These are phyloP conservation scores for Hozukius guyotensis DNA, from an alignment of 2,797 vertebrate genomes.

Conservation along the genomic window DNA sequence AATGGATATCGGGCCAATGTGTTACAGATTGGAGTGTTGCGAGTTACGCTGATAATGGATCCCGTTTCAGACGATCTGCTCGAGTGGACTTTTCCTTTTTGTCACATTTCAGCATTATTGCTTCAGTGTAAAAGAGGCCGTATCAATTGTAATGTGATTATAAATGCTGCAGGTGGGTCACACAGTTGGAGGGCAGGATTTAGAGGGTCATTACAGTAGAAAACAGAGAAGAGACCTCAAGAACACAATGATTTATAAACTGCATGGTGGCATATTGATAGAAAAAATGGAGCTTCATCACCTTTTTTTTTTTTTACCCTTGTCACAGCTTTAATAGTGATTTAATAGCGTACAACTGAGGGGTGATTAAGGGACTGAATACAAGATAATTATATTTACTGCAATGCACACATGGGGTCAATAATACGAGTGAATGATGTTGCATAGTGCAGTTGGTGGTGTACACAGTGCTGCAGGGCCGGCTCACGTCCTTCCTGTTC, in stretches of 20 bases:
- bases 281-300: neutral
- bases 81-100: slow-evolving; percentile 23
- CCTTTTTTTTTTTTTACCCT: neutral
- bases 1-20: slow-evolving; percentile 33
- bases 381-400: slow-evolving; percentile 42
- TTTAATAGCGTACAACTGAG: slow-evolving; percentile 31
- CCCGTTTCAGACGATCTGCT: neutral
- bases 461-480: slow-evolving; percentile 35
- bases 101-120: slow-evolving; percentile 40
- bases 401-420: slow-evolving; percentile 48
- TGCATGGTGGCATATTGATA: neutral
- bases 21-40: slow-evolving; percentile 13
- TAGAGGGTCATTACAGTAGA: slow-evolving; percentile 31
- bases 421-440: slow-evolving; percentile 47
- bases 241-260: slow-evolving; percentile 12
- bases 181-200: slow-evolving; percentile 17
- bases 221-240: slow-evolving; percentile 8
- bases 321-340: slow-evolving; percentile 26
- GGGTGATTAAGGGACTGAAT: slow-evolving; percentile 41
- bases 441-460: slow-evolving; percentile 13
- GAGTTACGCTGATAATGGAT: slow-evolving; percentile 28
- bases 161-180: slow-evolving; percentile 30
- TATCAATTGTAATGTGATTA: slow-evolving; percentile 26
- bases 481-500: slow-evolving; percentile 43
- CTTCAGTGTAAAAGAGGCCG: slow-evolving; percentile 10